Percentiles rank a stretch among this genome's conserved stretches.
phyloP scores from a whole-genome alignment of 2,888 invertebrate species.

The Atrina japonica region DNA sequence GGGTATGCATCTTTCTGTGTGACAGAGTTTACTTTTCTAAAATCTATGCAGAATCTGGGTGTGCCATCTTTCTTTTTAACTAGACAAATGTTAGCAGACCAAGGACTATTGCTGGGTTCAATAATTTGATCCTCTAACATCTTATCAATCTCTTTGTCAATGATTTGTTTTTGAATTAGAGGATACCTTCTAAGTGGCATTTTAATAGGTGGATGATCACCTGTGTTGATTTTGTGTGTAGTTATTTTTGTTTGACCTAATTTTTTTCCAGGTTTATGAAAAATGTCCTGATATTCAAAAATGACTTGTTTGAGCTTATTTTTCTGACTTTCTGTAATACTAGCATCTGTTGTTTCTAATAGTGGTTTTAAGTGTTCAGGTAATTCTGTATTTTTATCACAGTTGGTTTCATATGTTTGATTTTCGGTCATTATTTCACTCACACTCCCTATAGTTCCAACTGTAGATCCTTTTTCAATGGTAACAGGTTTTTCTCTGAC shows the following conservation, averaged over 20 bases:
- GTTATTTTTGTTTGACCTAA: slow-evolving; percentile 7
- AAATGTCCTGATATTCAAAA: slow-evolving; percentile 10
- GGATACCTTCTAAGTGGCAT: slow-evolving; percentile 8
- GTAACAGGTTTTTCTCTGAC: slow-evolving; percentile 17
- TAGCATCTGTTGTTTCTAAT: neutral
- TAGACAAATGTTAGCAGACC: neutral
- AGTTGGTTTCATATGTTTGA: neutral
- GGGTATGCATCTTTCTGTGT: slow-evolving; percentile 7
- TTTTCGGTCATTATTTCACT: neutral
- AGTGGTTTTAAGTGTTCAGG: slow-evolving; percentile 4
- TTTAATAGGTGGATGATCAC: neutral
- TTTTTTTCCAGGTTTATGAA: neutral
- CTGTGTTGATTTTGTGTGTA: slow-evolving; percentile 5
- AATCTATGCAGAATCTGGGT: slow-evolving; percentile 1
- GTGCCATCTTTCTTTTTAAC: slow-evolving; percentile 13
- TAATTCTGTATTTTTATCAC: neutral
- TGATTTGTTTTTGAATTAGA: neutral
- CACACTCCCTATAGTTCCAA: neutral
- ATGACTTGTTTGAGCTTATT: neutral
- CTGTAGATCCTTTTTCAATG: neutral
- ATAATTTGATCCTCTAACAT: slow-evolving; percentile 8
- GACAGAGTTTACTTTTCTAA: slow-evolving; percentile 7
- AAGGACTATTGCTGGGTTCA: neutral
- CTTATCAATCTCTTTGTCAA: slow-evolving; percentile 7
- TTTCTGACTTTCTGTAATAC: too few relatives aligned